Conservation (phyloP, 2,797 vertebrate genomes). For the Bradypodion ventrale region DNA sequence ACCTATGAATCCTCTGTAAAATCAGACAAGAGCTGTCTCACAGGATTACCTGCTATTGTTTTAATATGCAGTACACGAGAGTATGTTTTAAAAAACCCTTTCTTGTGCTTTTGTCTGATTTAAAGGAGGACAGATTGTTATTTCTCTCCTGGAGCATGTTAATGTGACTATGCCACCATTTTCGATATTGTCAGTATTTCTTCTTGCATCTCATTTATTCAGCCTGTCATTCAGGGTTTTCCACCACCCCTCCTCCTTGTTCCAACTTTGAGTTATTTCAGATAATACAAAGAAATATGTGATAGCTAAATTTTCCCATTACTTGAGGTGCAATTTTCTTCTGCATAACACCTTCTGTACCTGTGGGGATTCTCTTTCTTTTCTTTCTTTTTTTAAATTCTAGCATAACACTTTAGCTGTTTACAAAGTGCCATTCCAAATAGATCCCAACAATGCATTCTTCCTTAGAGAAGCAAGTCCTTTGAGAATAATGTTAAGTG, state of each 20-base stretch:
- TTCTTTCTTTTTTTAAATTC: neutral
- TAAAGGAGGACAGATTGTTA: slow-evolving; percentile 32
- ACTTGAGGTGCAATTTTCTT: slow-evolving; percentile 32
- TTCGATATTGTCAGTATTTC: slow-evolving; percentile 21
- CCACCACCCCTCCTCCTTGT: neutral
- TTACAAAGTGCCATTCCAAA: slow-evolving; percentile 40
- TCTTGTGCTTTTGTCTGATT: slow-evolving; percentile 30
- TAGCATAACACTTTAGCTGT: slow-evolving; percentile 29
- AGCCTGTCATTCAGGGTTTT: slow-evolving; percentile 25
- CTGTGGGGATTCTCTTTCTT: slow-evolving; percentile 29
- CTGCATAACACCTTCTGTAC: slow-evolving; percentile 20
- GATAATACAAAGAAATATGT: slow-evolving; percentile 42
- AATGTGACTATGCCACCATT: slow-evolving; percentile 3
- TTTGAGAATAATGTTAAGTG: slow-evolving; percentile 31
- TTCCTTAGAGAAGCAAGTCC: slow-evolving; percentile 14
- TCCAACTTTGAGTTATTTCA: slow-evolving; percentile 26
- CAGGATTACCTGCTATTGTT: slow-evolving; percentile 15
- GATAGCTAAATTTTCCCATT: slow-evolving; percentile 46
- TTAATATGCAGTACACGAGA: slow-evolving; percentile 12
- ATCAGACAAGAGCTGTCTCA: neutral
- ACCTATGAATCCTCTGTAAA: neutral
- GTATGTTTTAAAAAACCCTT: slow-evolving; percentile 3
- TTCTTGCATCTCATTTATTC: slow-evolving; percentile 38
- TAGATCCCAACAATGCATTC: slow-evolving; percentile 38
- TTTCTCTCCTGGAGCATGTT: slow-evolving; percentile 34